Evolutionary conservation across 2,888 invertebrate species (phyloP), one percentile per base, ranked within the genome.

Genomic region (Lacanobia oleracea): DNA sequence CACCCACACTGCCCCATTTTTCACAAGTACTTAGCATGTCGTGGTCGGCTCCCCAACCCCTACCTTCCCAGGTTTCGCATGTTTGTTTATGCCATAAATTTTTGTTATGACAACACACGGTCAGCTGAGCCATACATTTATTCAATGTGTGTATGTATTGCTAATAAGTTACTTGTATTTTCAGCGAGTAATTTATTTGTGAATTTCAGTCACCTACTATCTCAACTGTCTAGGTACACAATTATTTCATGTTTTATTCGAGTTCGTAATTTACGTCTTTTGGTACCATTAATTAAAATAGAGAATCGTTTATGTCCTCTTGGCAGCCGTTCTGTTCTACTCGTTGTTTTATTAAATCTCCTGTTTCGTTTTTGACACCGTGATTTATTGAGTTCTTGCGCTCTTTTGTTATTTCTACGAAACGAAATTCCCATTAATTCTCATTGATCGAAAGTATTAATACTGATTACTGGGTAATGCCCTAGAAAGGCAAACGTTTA

Each of bases 21-120:
- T 93, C 92, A 91, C 91, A 86, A 93, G 87, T 88, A 89, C 88
- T 91, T 89, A 90, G 89, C 88, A 86, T 91, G 89, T 88, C 88
- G 90, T 90, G 88, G 89, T 83, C 85, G 84, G 81, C 87, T 71
- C 87, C 89, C 89, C 87, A 84, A 82, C 75, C 85, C 87, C 81
- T 77, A 85, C 81, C 87, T 87, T 81, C 88, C 88, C 86, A 84
- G 88, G 87, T 91, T 92, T 91, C 89, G 90, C 92, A 89, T 90
- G 88, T 91, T 92, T 90, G 88, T 91, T 92, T 91, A 88, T 87
- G 85, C 84, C 83, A 87, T 87, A 89, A 86, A 88, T 90, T 91
- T 90, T 91, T 92, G 90, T 91, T 92, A 89, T 92, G 91, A 91
- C 89, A 90, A 91, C 91, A 91, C 82, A 84, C 88, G 91, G 90